Conservation (phyloP, 2,888 invertebrate genomes). For the Scaptomyza cyrtandrae region DNA sequence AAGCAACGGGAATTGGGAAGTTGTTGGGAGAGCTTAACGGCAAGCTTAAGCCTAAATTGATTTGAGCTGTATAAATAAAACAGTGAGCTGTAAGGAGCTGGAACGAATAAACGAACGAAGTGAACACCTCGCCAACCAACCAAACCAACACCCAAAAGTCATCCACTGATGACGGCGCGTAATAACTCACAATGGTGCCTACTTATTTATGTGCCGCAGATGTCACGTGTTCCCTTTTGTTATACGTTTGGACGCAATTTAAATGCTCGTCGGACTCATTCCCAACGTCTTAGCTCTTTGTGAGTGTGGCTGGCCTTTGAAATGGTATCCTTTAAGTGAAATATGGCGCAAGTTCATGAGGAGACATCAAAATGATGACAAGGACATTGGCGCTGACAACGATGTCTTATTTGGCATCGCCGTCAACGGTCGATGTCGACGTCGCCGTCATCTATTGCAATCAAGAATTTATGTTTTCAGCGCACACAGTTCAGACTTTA, state of each 20-base stretch:
- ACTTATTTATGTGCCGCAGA: slow-evolving; percentile 75
- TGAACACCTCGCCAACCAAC: neutral
- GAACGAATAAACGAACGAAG: neutral
- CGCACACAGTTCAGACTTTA: slow-evolving; percentile 63
- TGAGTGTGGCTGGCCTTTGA: slow-evolving; percentile 48
- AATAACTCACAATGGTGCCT: slow-evolving; percentile 70
- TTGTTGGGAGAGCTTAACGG: slow-evolving; percentile 23
- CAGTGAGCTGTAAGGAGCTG: slow-evolving; percentile 1
- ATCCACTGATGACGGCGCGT: slow-evolving; percentile 52
- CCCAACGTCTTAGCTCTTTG: neutral
- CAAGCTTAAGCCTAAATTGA: slow-evolving; percentile 29
- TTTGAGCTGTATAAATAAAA: slow-evolving; percentile 53
- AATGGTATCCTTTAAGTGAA: slow-evolving; percentile 66
- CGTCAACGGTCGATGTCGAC: slow-evolving; percentile 22
- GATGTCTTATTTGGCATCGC: slow-evolving; percentile 24
- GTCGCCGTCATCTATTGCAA: slow-evolving; percentile 68
- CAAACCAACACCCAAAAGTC: slow-evolving; percentile 1
- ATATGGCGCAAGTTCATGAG: slow-evolving; percentile 77
- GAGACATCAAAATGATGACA: slow-evolving; percentile 75
- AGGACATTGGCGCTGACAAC: slow-evolving; percentile 42
- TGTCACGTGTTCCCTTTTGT: slow-evolving; percentile 76
- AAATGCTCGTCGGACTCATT: slow-evolving; percentile 23
- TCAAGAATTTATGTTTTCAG: slow-evolving; percentile 76
- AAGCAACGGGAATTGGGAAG: neutral
- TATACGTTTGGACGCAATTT: slow-evolving; percentile 68